Evolutionary conservation across 2,113 vertebrate species (phyloP).

Genomic region (Struthidea cinerea): DNA sequence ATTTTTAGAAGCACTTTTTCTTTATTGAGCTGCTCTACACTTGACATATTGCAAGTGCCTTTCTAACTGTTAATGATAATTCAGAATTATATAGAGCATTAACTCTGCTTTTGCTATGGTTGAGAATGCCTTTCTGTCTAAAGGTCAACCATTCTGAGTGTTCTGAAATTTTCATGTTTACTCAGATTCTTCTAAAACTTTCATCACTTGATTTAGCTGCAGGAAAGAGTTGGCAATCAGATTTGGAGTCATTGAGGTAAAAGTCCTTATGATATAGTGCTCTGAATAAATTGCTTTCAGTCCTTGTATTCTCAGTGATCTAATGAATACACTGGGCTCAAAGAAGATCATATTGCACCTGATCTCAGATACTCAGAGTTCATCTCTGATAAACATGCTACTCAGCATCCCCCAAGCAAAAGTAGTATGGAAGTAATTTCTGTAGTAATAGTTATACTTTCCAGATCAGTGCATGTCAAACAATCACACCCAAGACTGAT

Average conservation of each 20-base stretch:
- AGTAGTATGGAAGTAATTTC: background rate
- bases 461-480: background rate
- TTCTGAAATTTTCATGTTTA: slow-evolving; percentile 2
- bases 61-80: background rate
- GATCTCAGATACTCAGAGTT: background rate
- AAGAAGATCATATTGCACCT: background rate
- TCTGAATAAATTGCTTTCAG: background rate
- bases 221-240: background rate
- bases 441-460: background rate
- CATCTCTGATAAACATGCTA: background rate
- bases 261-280: background rate
- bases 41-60: background rate
- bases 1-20: background rate
- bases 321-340: background rate
- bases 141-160: background rate
- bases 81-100: background rate
- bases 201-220: background rate
- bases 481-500: background rate
- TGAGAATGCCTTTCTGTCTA: background rate
- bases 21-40: background rate
- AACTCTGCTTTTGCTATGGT: background rate
- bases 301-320: background rate
- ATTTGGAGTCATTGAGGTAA: background rate
- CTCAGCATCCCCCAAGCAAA: background rate
- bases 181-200: background rate